Conservation (phyloP, 1,140 invertebrate genomes). For the Hypsibius dujardini region DNA sequence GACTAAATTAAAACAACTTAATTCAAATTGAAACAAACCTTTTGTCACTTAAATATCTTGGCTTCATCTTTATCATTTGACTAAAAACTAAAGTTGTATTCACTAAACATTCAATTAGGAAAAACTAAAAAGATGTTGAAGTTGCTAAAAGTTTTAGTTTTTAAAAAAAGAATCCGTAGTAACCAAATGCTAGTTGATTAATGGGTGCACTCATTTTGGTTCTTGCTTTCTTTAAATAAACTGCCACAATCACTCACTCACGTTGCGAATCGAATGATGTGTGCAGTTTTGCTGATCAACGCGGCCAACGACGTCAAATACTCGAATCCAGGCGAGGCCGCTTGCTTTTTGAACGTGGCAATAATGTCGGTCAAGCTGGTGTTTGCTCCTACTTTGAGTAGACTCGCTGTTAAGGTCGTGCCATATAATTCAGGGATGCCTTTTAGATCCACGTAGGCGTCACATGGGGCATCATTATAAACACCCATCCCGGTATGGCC, state of each 20-base stretch:
- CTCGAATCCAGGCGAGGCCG: neutral
- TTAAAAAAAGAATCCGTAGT: no score
- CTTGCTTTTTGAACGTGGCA: neutral
- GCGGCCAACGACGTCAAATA: neutral
- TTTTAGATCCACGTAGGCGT: constrained; percentile 52
- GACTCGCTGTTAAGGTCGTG: neutral
- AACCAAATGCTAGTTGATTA: no score
- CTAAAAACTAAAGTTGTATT: neutral
- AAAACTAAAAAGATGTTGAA: no score
- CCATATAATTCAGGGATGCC: constrained; percentile 41
- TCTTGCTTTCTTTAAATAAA: no score
- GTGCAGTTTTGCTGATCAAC: constrained; percentile 2
- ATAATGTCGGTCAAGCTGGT: neutral
- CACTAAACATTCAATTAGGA: no score
- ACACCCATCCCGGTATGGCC: constrained; percentile 36
- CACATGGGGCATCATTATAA: constrained; percentile 36
- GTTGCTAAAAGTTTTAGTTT: no score
- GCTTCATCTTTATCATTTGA: neutral
- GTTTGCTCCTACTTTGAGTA: neutral
- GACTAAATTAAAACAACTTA: neutral
- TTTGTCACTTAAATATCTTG: neutral
- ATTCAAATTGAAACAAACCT: neutral
- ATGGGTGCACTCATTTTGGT: no score
- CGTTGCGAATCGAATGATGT: neutral
- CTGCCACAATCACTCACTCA: neutral